Percentiles rank a stretch among this genome's conserved stretches.
These are phyloP conservation scores for Orycteropus afer DNA, from an alignment of 2,113 vertebrate species.

Conservation along the genomic window DNA sequence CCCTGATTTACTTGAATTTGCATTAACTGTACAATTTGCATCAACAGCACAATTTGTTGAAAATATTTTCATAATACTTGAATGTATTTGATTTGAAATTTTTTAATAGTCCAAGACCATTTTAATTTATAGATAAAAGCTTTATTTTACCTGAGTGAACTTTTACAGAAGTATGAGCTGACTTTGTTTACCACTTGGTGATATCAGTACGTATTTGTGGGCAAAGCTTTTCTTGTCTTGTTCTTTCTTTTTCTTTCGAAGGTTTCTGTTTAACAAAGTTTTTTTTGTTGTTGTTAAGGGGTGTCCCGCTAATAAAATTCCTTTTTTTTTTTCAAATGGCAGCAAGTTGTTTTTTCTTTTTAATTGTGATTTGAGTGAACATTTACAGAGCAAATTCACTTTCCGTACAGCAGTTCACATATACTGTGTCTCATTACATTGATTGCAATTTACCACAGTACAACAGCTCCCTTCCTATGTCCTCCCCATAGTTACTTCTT, in stretches of 20 bases:
- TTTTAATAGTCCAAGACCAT: conserved; percentile 15
- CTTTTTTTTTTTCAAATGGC: conserved; percentile 18
- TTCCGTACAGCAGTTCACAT: too few species aligned
- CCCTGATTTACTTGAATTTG: conserved; percentile 45
- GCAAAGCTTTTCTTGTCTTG: background rate
- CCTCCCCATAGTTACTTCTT: too few species aligned
- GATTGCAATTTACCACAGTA: too few species aligned
- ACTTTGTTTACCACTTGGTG: background rate
- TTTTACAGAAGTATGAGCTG: conserved; percentile 13
- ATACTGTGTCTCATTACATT: too few species aligned
- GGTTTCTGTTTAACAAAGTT: conserved; percentile 25
- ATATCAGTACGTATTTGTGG: background rate
- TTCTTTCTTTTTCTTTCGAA: conserved; percentile 5
- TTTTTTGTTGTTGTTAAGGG: background rate
- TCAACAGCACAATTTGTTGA: conserved; percentile 35
- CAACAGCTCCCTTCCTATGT: too few species aligned
- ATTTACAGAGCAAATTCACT: too few species aligned
- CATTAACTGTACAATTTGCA: conserved; percentile 15
- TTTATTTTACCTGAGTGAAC: conserved; percentile 6
- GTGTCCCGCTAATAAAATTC: background rate
- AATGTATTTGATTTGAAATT: conserved; percentile 1
- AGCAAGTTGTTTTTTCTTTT: background rate
- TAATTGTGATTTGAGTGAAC: too few species aligned
- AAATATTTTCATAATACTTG: conserved; percentile 26
- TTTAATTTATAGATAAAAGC: conserved; percentile 43